These are phyloP conservation scores for Syrrhaptes paradoxus DNA, from an alignment of 2,113 vertebrate genomes.

Conservation along the genomic window DNA sequence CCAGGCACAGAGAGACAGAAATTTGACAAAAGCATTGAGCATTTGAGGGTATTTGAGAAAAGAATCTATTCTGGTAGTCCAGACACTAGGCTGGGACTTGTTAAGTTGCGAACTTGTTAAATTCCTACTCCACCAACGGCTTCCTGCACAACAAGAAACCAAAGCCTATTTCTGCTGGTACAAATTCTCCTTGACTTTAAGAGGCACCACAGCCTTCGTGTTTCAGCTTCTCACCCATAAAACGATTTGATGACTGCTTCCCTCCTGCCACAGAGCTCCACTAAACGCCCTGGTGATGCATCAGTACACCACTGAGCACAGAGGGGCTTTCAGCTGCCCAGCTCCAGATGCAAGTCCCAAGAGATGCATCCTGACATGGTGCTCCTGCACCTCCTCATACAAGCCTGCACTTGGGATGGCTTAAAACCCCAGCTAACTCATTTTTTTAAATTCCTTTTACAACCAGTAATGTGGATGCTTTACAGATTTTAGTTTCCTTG, in stretches of 20 bases:
- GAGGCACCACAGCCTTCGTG: fast-evolving
- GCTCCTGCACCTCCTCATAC: not conserved
- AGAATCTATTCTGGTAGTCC: conserved; percentile 63
- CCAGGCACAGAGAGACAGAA: conserved; percentile 31
- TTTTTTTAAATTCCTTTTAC: not conserved
- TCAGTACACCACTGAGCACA: fast-evolving
- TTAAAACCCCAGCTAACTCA: not conserved
- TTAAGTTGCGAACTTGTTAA: conserved; percentile 66
- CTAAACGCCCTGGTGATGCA: not conserved
- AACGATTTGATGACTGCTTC: not conserved
- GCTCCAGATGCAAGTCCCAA: not conserved
- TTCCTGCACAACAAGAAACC: conserved; percentile 49
- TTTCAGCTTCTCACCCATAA: not conserved
- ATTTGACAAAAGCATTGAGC: conserved; percentile 34
- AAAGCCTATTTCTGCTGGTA: conserved; percentile 46
- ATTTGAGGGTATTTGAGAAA: conserved; percentile 55
- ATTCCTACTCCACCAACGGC: conserved; percentile 56
- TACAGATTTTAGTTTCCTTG: not conserved
- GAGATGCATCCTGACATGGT: not conserved
- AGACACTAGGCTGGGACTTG: conserved; percentile 67
- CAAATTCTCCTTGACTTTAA: conserved; percentile 36
- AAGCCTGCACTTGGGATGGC: not conserved
- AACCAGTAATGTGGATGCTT: not conserved
- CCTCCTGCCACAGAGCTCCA: not conserved
- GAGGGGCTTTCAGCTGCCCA: not conserved